These are phyloP conservation scores for Leptocoma aspasia DNA, from an alignment of 2,113 vertebrate species.

Conservation along the genomic window DNA sequence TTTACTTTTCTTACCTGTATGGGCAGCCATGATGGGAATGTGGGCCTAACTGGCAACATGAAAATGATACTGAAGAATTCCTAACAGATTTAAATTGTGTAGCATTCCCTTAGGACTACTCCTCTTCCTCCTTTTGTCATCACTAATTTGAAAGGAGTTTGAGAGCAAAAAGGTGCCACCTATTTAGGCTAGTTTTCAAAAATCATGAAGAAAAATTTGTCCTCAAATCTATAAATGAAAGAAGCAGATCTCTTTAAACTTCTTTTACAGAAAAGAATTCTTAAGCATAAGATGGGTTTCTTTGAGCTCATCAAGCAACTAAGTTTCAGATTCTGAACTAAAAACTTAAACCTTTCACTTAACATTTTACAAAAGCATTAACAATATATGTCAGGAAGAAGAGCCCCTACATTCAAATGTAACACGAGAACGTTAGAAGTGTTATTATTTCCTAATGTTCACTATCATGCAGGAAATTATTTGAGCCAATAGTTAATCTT, in stretches of 20 bases:
- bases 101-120: neutral
- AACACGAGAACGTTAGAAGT: neutral
- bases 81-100: neutral
- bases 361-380: neutral
- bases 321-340: neutral
- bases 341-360: neutral
- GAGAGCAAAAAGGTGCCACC: neutral
- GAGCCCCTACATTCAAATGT: neutral
- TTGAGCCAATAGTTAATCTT: neutral
- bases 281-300: accelerated
- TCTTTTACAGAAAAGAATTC: neutral
- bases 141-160: neutral
- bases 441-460: neutral
- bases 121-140: neutral
- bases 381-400: neutral
- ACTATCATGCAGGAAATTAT: neutral
- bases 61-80: neutral
- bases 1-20: neutral
- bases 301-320: neutral
- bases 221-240: neutral
- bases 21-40: neutral
- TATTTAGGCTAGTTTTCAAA: neutral
- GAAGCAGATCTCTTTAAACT: neutral
- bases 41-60: neutral
- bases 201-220: neutral